Evolutionary conservation across 2,113 vertebrate genomes (phyloP), one percentile per base, ranked within the genome.

Genomic region (Phaethon lepturus): DNA sequence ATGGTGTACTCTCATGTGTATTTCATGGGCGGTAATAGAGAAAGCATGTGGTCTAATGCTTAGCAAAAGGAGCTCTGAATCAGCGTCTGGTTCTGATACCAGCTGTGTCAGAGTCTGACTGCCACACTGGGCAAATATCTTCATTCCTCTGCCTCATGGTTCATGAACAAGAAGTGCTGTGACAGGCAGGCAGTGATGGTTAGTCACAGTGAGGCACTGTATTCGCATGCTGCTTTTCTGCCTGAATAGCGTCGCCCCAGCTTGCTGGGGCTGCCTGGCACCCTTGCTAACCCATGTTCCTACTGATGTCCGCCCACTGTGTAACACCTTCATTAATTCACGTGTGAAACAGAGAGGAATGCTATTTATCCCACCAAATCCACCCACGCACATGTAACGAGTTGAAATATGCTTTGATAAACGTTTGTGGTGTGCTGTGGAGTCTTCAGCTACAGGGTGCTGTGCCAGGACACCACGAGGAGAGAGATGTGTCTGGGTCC

Each of bases 221-320:
- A 6, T 47, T 71, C 66, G 25, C 6, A 3, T 1, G 0, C 24
- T 0, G 1, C 18, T 56, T 3, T 20, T 72, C 19, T 55, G n/a
- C 44, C 60, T 50, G 19, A 13, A 13, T 5, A 29, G 29, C 6
- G 1, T 66, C n/a, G 74, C 17, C 40, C 26, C 86, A 71, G n/a
- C 52, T 58, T 40, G 19, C 52, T 23, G 2, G 11, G 42, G 28
- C 71, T 88, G 74, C 60, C 75, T 67, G 71, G 29, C 45, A 40
- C 7, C 35, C 53, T 60, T 4, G 8, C 49, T 67, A 33, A 11
- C 31, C 60, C 2, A 0, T 29, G 20, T 53, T 88, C 31, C 66
- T 55, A 6, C 13, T 59, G 60, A 26, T 63, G 35, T 55, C 71
- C 0, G 0, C 78, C 81, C 56, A 56, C 33, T 7, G 2, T 11